A percentile compares a stretch with the other conserved stretches of the same genome.
phyloP scores from a whole-genome alignment of 2,888 invertebrate species.

The Xanthia togata region DNA sequence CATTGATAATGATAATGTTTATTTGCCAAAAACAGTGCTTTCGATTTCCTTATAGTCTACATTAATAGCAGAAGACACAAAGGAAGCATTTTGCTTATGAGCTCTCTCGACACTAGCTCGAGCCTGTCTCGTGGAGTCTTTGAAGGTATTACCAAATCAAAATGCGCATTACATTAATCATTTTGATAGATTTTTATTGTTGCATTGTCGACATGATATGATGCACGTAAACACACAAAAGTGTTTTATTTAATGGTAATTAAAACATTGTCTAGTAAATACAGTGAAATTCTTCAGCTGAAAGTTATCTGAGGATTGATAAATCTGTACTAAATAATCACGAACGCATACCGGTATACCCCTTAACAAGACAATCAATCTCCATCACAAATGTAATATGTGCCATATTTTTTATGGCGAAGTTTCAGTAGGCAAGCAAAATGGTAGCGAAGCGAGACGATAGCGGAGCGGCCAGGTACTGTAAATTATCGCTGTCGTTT shows the following conservation, averaged over 20 bases:
- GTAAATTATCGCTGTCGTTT: constrained; percentile 54
- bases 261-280: not conserved
- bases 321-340: not conserved
- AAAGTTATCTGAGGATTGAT: not conserved
- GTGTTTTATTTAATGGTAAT: not conserved
- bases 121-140: not conserved
- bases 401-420: constrained; percentile 68
- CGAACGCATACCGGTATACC: constrained; percentile 27
- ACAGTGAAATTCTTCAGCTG: not conserved
- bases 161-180: not conserved
- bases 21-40: not conserved
- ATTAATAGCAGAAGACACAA: not conserved
- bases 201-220: no score
- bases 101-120: not conserved
- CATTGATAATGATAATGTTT: no score
- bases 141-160: not conserved
- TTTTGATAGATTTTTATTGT: not conserved
- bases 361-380: constrained; percentile 75
- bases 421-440: constrained; percentile 43
- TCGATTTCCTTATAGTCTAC: not conserved
- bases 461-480: constrained; percentile 43
- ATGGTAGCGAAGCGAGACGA: constrained; percentile 32
- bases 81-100: no score
- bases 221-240: no score
- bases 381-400: constrained; percentile 73